Evolutionary conservation across 2,888 invertebrate genomes (phyloP), one percentile per base, ranked within the genome.

Genomic region (Ormyrus thymus): DNA sequence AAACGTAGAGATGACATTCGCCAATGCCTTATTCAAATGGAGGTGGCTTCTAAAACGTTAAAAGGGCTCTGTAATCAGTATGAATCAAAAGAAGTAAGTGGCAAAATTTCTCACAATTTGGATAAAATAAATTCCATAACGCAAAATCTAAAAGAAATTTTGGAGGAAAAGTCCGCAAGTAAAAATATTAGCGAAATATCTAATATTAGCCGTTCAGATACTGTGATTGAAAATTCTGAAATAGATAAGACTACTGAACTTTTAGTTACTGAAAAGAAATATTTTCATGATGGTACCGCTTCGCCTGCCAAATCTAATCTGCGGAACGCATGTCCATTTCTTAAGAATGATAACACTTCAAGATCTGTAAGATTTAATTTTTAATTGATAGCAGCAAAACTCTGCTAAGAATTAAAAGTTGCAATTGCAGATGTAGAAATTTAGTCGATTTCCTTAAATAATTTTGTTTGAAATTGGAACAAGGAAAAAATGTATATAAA

Each of bases 11-110:
- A 87, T 1, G 87, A 86, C 45, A 84, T 89, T 70, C 82, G 84
- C 46, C 85, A 84, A 8, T 90, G 88, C 68, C 82, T 90, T 7
- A 72, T 83, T 11, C 87, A 89, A 72, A 90, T 90, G 73, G 89
- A 89, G 79, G 75, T 84, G 0, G 87, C 89, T 0, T 81, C 87
- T 0, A 87, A 85, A 80, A 87, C 85, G 4, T 82, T 90, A 0
- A 80, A 82, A n/a, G 86, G 85, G 72, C 78, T 89, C 10, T 89
- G 88, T 46, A 83, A 85, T 6, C 84, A 85, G 13, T 81, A 85
- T 72, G 85, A 86, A 64, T 84, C 76, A 13, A 71, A 81, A 3
- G 85, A 86, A 50, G 83, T 83, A n/a, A 86, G 85, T 72, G 82
- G 81, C 0, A 82, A 82, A 50, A 85, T 90, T 8, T 83, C 83